These are phyloP conservation scores for Eufriesea mexicana DNA, from an alignment of 1,140 invertebrate species.

Conservation along the genomic window DNA sequence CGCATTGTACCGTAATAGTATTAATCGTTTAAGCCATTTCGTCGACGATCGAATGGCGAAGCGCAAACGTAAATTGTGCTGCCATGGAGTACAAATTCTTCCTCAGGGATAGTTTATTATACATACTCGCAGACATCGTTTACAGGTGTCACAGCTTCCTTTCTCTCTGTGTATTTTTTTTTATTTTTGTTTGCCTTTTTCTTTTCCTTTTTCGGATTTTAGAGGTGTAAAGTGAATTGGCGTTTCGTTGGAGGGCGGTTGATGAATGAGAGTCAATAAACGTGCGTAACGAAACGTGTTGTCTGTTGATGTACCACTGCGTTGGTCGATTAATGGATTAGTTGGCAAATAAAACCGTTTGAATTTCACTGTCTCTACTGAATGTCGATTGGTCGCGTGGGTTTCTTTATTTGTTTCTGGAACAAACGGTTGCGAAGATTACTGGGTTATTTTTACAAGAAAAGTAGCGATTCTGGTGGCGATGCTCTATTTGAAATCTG, in stretches of 20 bases:
- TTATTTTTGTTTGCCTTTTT: neutral
- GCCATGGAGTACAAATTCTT: conserved; percentile 53
- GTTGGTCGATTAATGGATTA: neutral
- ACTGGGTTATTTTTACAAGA: neutral
- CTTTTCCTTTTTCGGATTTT: conserved; percentile 2
- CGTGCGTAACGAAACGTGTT: conserved; percentile 37
- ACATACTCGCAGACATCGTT: neutral
- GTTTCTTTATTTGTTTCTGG: neutral
- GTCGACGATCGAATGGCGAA: neutral
- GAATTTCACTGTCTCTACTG: neutral
- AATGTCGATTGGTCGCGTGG: neutral
- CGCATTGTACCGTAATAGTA: conserved; percentile 39
- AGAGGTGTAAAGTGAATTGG: conserved; percentile 2
- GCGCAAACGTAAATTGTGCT: neutral
- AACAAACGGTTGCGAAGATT: neutral
- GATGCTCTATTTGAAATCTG: neutral
- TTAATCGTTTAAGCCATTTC: conserved; percentile 33
- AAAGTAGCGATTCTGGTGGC: neutral
- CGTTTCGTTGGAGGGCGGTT: neutral
- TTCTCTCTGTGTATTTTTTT: neutral
- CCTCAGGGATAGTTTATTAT: conserved; percentile 54
- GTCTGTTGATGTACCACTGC: conserved; percentile 51
- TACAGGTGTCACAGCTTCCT: neutral
- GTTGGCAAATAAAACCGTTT: conserved; percentile 22
- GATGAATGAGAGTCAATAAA: conserved; percentile 53